These are phyloP conservation scores for Strix aluco DNA, from an alignment of 2,113 vertebrate species.

Conservation along the genomic window DNA sequence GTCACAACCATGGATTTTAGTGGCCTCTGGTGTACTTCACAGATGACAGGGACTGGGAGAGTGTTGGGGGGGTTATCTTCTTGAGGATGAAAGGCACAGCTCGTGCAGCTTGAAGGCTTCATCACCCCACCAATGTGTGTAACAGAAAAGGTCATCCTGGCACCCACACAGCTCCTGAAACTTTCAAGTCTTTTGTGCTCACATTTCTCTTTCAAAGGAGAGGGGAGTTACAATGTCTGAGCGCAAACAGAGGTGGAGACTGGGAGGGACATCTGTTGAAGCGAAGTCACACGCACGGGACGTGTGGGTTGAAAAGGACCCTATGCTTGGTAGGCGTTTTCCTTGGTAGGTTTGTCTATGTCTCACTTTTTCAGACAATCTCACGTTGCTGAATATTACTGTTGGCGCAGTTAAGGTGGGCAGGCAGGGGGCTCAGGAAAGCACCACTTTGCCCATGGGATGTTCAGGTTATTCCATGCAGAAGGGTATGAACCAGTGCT, in stretches of 20 bases:
- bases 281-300: background rate
- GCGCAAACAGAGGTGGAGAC: background rate
- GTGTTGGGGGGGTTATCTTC: background rate
- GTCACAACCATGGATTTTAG: background rate
- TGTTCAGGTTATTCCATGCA: background rate
- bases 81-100: background rate
- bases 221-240: background rate
- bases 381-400: background rate
- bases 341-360: background rate
- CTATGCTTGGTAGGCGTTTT: background rate
- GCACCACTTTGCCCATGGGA: background rate
- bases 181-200: background rate
- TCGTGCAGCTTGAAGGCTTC: background rate
- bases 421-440: background rate
- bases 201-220: background rate
- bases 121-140: accelerated
- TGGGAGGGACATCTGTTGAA: background rate
- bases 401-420: background rate
- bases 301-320: background rate
- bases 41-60: background rate
- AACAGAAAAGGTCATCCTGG: background rate
- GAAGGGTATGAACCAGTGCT: background rate
- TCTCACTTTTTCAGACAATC: background rate
- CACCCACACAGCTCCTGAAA: background rate
- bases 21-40: background rate